Evolutionary conservation across 2,797 vertebrate genomes (phyloP), one percentile per base, ranked within the genome.

Genomic region (Phrynocephalus guinanensis): DNA sequence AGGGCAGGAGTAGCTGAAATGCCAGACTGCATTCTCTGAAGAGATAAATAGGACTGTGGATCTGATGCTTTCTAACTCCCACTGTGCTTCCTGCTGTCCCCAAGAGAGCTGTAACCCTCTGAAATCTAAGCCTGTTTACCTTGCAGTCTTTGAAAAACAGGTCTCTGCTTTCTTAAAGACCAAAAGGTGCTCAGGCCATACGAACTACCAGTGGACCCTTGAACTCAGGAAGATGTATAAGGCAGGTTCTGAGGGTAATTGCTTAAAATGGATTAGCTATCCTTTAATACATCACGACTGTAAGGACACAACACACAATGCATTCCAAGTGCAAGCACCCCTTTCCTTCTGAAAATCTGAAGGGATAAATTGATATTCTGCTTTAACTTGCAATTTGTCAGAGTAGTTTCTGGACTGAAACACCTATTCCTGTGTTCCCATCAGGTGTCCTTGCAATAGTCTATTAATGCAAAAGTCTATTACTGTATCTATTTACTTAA

Each of bases 91-190:
- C 75, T 85, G 84, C 48, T 70, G 83, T 84, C 85, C 79, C 81
- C 7, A 2, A 80, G 77, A 3, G 3, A 77, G 88, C 87, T 26
- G 72, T 68, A 87, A 90, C 86, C 79, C 71, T 93, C 72, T 89
- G 88, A 92, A 81, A 89, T 87, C 72, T 91, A 92, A 91, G 87
- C 70, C 82, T 93, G 83, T 92, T 93, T 91, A 77, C 71, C 56
- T 28, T n/a, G 16, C 15, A 73, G 5, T 28, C 3, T 84, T 52
- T 75, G 89, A 89, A 88, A 92, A 90, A 52, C 68, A 38, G 84
- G 0, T 0, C 82, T 90, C 75, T 78, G 2, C 11, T 38, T 83
- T 18, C 30, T 0, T 9, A 78, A 4, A 88, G 5, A 44, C 15
- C 24, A 24, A 67, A 22, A 6, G 44, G 76, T 24, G 33, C 85